These are phyloP conservation scores for Phlogophora meticulosa DNA, from an alignment of 2,888 invertebrate species.

Conservation along the genomic window DNA sequence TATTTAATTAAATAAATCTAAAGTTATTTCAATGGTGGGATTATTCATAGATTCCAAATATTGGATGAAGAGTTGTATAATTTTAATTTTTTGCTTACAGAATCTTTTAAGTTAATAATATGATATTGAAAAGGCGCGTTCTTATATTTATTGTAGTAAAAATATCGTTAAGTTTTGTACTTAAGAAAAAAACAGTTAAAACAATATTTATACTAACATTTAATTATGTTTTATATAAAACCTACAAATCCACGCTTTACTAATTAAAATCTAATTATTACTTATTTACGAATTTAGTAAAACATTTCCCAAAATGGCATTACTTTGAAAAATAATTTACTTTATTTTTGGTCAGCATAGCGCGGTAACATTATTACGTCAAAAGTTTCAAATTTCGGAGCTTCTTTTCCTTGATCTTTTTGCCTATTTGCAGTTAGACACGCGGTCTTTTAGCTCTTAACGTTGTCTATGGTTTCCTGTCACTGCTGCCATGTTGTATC, in stretches of 20 bases:
- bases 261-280: slow-evolving; percentile 9
- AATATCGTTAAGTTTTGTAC: neutral
- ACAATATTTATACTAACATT: slow-evolving; percentile 2
- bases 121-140: neutral
- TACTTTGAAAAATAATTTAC: slow-evolving; percentile 14
- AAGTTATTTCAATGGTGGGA: slow-evolving; percentile 60
- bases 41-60: slow-evolving; percentile 46
- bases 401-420: neutral
- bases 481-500: slow-evolving; percentile 31
- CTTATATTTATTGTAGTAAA: neutral
- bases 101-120: neutral
- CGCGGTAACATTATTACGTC: slow-evolving; percentile 14
- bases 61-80: neutral
- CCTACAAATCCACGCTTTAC: slow-evolving; percentile 34
- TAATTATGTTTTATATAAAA: slow-evolving; percentile 30
- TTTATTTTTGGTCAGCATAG: slow-evolving; percentile 4
- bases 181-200: neutral
- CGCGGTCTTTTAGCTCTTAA: neutral
- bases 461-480: slow-evolving; percentile 2
- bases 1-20: slow-evolving; percentile 23
- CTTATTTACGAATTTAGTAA: neutral
- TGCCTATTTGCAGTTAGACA: neutral
- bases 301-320: slow-evolving; percentile 8
- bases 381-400: slow-evolving; percentile 1
- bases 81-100: neutral